Base-by-base conservation (phyloP, 2,888 invertebrate species). In the Mayetiola destructor region DNA sequence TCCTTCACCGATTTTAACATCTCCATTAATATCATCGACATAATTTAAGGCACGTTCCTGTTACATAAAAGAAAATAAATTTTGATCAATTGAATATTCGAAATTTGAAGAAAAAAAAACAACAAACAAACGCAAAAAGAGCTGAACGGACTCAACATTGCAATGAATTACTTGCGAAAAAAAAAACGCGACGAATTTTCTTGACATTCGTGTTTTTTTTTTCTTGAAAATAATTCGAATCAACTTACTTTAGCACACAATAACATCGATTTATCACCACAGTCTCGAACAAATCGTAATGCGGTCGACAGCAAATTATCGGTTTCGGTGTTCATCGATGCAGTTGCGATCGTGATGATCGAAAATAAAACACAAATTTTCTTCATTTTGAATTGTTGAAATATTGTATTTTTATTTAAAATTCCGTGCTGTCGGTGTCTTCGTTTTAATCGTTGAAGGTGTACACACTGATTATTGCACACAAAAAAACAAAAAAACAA, bases 21-120 rank as follows among this genome's bases (percentile, higher is more conserved):
- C 75, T 32, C 76, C 78, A 27, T 78, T 73, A 27, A 79, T 73
- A n/a, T 70, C 69, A 64, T 85, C 85, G 36, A 86, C 80, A 65
- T 81, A 84, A 65, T 77, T 79, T 58, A 86, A 73, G 59, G 84
- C 78, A 63, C 84, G 77, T 75, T 84, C 84, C 84, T 84, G 74
- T 60, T 73, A 76, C 66, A 42, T 12, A 30, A 53, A 29, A 53
- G 29, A n/a, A 30, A 14, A 18, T 53, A 23, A 16, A 39, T 39
- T 12, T 12, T 14, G 23, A 8, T 27, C 23, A 40, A 40, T 40
- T 4, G 18, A 3, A 16, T 8, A 16, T 20, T 40, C 10, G 18
- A 40, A 40, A 40, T 40, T 20, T 10, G 12, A 40, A 40, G n/a
- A 20, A 6, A 16, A n/a, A 12, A 39, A 9, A 39, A n/a, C n/a